These are phyloP conservation scores for Nesometra sesokonis DNA, from an alignment of 35 echinoderm and acorn worm genomes.

Conservation along the genomic window DNA sequence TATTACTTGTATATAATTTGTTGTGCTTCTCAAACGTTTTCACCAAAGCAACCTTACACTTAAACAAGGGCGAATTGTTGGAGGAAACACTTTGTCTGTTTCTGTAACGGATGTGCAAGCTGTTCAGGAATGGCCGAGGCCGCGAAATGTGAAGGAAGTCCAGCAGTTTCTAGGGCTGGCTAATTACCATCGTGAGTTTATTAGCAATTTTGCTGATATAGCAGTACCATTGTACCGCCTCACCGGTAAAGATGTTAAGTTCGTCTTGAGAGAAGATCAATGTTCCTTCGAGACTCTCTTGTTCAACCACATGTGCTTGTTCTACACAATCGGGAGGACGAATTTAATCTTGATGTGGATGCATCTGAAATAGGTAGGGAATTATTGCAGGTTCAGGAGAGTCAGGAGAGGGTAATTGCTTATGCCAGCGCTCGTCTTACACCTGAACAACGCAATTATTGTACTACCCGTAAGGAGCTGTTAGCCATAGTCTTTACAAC, in stretches of 20 bases:
- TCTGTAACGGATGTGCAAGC: background rate
- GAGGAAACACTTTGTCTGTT: background rate
- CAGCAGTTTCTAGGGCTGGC: conserved; percentile 14
- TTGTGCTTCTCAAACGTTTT: too few species aligned
- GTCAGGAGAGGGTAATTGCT: conserved; percentile 20
- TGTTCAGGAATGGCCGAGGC: conserved; percentile 15
- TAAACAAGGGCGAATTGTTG: background rate
- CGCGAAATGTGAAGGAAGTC: background rate
- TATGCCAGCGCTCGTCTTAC: conserved; percentile 22
- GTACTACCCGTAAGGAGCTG: conserved; percentile 29
- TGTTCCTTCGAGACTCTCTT: background rate
- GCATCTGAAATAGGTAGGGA: conserved; percentile 28
- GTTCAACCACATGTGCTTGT: conserved; percentile 2
- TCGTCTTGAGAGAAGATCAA: conserved; percentile 7
- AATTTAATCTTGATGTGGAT: conserved; percentile 39
- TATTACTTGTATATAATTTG: too few species aligned
- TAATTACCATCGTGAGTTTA: conserved; percentile 19
- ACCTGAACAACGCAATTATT: conserved; percentile 28
- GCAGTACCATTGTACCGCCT: conserved; percentile 21
- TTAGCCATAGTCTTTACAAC: conserved; percentile 28
- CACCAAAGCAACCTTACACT: too few species aligned
- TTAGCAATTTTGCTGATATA: conserved; percentile 19
- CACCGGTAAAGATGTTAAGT: background rate
- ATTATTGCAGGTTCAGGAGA: conserved; percentile 29
- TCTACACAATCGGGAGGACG: background rate